Base-by-base conservation (phyloP, 2,888 invertebrate genomes). In the Oithona nana region DNA sequence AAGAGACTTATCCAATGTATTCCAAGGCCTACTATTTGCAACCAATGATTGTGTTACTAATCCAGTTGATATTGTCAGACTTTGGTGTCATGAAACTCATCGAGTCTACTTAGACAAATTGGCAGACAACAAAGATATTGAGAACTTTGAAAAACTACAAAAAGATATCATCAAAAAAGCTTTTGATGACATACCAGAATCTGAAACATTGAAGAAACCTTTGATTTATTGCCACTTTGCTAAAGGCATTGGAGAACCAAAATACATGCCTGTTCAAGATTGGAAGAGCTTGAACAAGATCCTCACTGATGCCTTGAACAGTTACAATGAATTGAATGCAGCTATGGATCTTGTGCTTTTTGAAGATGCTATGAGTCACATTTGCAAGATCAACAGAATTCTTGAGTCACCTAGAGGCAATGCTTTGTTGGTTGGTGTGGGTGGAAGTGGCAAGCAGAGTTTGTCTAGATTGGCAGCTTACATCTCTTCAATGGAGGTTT, bases 301-400 rank as follows among this genome's bases (percentile, higher is more conserved):
- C 62, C 77, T 95, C 11, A 83, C 81, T 64, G 94, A 94, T 74
- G 92, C 92, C 1, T 81, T 95, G 78, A 81, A 86, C 30, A 87
- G 86, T 69, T 95, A 93, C 74, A 95, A 95, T 71, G 95, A 95
- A 74, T 80, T 95, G 52, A 89, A 94, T 64, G 86, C 93, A 29
- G 90, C 90, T n/a, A 94, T 95, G 90, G 93, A 94, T 75, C 78
- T 95, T 66, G 94, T 95, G 24, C 78, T 95, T 1, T 95, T 95
- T 75, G 94, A 94, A 76, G 94, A 94, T 72, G 94, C 95, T 31
- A 92, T 95, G 86, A 86, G 87, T 82, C 94, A 95, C 75, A 85
- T 95, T 57, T 89, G 88, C 76, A 84, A 92, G 70, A 93, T 95
- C 68, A 94, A 88, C 73, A 80, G 90, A 64, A 94, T 95, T 68